A percentile compares a stretch with the other conserved stretches of the same genome.
These are phyloP conservation scores for Anguilla obscura DNA, from an alignment of 2,797 vertebrate genomes.

Conservation along the genomic window DNA sequence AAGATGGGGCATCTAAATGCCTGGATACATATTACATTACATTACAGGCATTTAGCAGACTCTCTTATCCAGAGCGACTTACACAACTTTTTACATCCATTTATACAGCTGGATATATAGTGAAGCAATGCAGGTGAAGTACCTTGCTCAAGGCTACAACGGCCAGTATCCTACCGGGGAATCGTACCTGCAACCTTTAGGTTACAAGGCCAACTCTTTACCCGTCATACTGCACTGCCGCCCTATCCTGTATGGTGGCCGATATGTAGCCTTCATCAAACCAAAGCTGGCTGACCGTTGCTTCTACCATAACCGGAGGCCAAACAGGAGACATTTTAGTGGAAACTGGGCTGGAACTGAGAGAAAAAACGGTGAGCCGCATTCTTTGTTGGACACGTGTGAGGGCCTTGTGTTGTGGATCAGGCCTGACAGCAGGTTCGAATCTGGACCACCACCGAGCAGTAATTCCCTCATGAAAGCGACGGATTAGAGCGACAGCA, in stretches of 20 bases:
- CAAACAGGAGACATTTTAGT: background rate
- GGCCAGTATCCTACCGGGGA: no score
- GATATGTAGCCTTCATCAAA: background rate
- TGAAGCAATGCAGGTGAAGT: no score
- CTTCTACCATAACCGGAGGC: background rate
- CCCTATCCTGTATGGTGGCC: background rate
- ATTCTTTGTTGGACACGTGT: conserved; percentile 14
- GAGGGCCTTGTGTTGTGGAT: conserved; percentile 13
- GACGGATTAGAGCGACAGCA: background rate
- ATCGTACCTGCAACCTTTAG: no score
- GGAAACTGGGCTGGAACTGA: background rate
- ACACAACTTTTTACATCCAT: no score
- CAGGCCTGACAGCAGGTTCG: background rate
- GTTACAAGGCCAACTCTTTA: no score
- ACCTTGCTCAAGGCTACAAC: no score
- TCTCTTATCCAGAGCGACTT: no score
- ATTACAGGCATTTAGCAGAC: no score
- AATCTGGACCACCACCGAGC: conserved; percentile 14
- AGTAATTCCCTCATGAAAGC: conserved; percentile 6
- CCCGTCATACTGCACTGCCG: no score
- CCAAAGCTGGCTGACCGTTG: background rate
- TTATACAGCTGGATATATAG: no score
- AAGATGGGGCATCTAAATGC: background rate
- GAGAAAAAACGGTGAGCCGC: background rate
- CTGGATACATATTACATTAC: background rate